These are phyloP conservation scores for Macrostomum lignano DNA, from an alignment of 1,140 invertebrate genomes.

Conservation along the genomic window DNA sequence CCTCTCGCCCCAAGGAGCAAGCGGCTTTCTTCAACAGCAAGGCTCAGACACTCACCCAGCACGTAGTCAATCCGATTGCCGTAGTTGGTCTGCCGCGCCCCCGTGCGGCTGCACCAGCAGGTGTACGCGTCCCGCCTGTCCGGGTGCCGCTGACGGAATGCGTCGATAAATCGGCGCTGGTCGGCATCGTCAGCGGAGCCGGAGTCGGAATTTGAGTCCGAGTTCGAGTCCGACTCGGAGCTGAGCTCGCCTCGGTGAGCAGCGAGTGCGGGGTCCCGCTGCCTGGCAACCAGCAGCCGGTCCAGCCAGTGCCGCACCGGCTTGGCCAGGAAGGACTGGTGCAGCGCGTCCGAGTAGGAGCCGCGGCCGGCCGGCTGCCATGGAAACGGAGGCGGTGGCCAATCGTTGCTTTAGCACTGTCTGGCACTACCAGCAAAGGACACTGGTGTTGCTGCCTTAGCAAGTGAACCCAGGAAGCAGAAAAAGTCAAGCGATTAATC, in stretches of 20 bases:
- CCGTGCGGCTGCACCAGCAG: conserved; percentile 31
- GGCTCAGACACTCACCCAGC: too few relatives aligned
- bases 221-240: conserved; percentile 10
- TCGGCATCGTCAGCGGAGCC: too few relatives aligned
- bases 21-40: too few relatives aligned
- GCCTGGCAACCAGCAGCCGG: conserved; percentile 12
- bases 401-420: too few relatives aligned
- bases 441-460: too few relatives aligned
- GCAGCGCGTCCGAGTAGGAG: too few relatives aligned
- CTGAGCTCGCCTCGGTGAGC: conserved; percentile 9
- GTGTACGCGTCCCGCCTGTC: conserved; percentile 27
- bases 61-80: conserved; percentile 35
- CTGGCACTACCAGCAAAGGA: too few relatives aligned
- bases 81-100: conserved; percentile 32
- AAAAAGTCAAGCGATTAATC: too few relatives aligned
- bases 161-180: conserved; percentile 30
- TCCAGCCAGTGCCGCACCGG: conserved; percentile 26
- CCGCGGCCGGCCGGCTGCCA: too few relatives aligned
- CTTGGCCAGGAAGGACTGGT: conserved; percentile 17
- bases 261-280: neutral
- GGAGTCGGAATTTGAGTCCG: conserved; percentile 8
- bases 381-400: too few relatives aligned
- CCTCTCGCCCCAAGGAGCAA: too few relatives aligned
- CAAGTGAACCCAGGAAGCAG: too few relatives aligned
- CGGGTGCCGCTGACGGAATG: conserved; percentile 32